A percentile compares a stretch with the other conserved stretches of the same genome.
Evolutionary conservation across 2,113 vertebrate genomes (phyloP).

Genomic region (Zosterops japonicus): DNA sequence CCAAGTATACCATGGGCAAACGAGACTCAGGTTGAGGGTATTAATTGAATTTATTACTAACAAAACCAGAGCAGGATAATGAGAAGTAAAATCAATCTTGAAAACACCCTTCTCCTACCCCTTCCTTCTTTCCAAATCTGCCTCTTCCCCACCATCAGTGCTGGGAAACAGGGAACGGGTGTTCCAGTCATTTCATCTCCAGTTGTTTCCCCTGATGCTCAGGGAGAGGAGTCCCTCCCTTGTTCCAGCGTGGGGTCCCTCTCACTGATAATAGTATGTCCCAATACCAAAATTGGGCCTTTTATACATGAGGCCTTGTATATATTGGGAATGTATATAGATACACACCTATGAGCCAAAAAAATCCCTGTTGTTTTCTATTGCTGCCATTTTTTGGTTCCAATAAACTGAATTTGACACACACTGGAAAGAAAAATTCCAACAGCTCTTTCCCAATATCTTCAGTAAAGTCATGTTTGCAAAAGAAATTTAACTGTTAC

Average conservation of each 20-base stretch:
- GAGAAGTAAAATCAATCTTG: not conserved
- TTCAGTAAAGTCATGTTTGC: not conserved
- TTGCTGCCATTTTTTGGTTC: not conserved
- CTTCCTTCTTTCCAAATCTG: not conserved
- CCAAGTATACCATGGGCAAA: not conserved
- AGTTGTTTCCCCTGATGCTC: not conserved
- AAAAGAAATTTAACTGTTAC: not conserved
- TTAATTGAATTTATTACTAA: not conserved
- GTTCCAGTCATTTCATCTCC: not conserved
- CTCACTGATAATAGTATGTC: not conserved
- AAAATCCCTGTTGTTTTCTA: not conserved
- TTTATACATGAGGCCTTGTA: not conserved
- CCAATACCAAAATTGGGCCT: not conserved
- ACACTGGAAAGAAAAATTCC: not conserved
- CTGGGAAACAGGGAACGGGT: not conserved
- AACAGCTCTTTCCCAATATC: not conserved
- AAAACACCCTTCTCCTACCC: not conserved
- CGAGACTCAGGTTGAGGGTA: not conserved
- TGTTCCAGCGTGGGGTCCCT: not conserved
- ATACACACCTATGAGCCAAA: not conserved
- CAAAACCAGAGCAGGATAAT: not conserved
- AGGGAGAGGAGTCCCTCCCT: not conserved
- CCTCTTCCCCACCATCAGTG: not conserved
- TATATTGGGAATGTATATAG: accelerated
- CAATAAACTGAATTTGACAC: not conserved